Percentiles rank a stretch among this genome's conserved stretches.
These are phyloP conservation scores for Oscheius sp. DNA, from an alignment of 2,888 invertebrate species.

Conservation along the genomic window DNA sequence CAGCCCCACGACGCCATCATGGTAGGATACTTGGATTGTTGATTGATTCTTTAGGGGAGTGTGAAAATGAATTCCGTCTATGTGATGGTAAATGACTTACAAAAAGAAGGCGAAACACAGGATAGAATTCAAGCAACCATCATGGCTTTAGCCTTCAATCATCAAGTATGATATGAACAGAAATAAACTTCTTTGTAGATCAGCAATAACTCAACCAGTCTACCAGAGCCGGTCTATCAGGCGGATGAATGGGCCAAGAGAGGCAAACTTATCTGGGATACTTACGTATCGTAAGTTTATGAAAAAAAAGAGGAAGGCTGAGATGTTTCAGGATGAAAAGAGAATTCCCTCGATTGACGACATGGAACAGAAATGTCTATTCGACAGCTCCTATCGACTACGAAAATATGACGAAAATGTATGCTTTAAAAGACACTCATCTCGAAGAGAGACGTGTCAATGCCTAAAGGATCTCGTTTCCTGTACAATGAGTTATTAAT, in stretches of 20 bases:
- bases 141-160: slow-evolving; percentile 35
- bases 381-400: slow-evolving; percentile 17
- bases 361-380: not conserved
- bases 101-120: slow-evolving; percentile 18
- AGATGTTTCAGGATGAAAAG: not conserved
- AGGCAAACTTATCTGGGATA: slow-evolving; percentile 36
- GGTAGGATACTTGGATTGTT: not conserved
- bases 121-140: slow-evolving; percentile 49
- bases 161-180: slow-evolving; percentile 31
- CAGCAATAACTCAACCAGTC: slow-evolving; percentile 23
- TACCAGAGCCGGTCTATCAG: slow-evolving; percentile 59
- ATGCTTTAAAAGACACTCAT: slow-evolving; percentile 23
- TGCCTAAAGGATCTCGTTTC: too few species aligned
- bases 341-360: not conserved
- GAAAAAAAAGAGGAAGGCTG: too few species aligned
- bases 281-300: not conserved
- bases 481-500: too few species aligned
- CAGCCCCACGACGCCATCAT: slow-evolving; percentile 35
- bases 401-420: slow-evolving; percentile 6
- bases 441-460: slow-evolving; percentile 19
- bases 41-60: slow-evolving; percentile 43
- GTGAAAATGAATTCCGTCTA: slow-evolving; percentile 50
- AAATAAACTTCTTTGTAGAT: slow-evolving; percentile 27
- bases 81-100: slow-evolving; percentile 44
- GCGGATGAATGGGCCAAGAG: slow-evolving; percentile 61